phyloP scores from a whole-genome alignment of 2,113 vertebrate genomes.

The Talpa occidentalis region DNA sequence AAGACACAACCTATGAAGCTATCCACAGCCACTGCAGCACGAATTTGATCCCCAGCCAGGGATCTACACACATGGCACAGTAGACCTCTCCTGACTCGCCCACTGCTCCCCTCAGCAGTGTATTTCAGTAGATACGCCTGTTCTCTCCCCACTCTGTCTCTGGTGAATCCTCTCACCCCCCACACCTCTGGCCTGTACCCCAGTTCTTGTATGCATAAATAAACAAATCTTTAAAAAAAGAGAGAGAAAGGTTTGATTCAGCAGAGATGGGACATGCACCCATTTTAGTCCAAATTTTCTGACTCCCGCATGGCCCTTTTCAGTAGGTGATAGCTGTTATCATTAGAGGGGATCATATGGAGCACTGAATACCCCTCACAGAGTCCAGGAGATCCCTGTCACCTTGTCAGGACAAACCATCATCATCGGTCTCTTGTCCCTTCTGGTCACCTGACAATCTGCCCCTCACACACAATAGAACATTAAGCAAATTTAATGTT shows the following conservation, averaged over 20 bases:
- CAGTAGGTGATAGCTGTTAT: background rate
- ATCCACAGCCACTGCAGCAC: too few species aligned
- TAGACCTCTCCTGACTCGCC: too few species aligned
- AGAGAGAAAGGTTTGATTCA: constrained; percentile 45
- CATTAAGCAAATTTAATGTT: constrained; percentile 49
- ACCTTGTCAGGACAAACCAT: constrained; percentile 29
- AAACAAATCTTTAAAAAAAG: too few species aligned
- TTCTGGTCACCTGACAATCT: constrained; percentile 52
- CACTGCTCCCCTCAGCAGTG: too few species aligned
- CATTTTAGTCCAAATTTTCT: constrained; percentile 38
- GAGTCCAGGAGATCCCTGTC: constrained; percentile 2
- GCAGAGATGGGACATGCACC: background rate
- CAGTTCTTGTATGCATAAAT: too few species aligned
- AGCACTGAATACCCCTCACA: background rate
- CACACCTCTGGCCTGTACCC: too few species aligned
- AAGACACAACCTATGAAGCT: too few species aligned
- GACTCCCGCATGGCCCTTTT: background rate
- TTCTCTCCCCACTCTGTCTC: too few species aligned
- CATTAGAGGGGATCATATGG: background rate
- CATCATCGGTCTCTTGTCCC: background rate
- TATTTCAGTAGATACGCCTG: too few species aligned
- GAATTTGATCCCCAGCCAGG: too few species aligned
- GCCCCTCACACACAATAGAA: constrained; percentile 23
- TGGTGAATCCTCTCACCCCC: too few species aligned
- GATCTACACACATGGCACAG: too few species aligned